Evolutionary conservation across 1,140 invertebrate species (phyloP), one percentile per base, ranked within the genome.

Genomic region (Aphelenchoides avenae): DNA sequence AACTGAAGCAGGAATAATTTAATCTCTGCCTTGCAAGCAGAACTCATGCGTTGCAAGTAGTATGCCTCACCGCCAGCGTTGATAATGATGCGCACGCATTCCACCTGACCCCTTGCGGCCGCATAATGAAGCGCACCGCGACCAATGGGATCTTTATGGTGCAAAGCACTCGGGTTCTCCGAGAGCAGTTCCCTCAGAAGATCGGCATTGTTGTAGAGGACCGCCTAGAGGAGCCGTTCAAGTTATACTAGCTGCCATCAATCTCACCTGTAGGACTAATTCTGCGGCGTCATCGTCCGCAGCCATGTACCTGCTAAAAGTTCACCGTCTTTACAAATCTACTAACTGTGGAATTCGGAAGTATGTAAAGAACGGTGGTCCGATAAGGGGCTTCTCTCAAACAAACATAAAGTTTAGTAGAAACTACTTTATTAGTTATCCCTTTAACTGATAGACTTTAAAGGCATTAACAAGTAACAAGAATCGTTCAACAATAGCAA

Each of bases 171-270:
- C 1, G 66, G 57, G 37, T 68, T 70, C 15, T 40, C 64, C 9
- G 24, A 31, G 27, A 70, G 37, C 30, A 66, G 41, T 30, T 66
- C 64, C 3, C 30, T 31, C 20, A 66, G 20, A 26, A 66, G 50
- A 22, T 66, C 64, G n/a, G 20, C 44, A 60, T 66, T 66, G 22
- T 66, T 36, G 42, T 71, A 71, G 18, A 34, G 33, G 41, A 66
- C 70, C 5, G 68, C 64, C 68, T 66, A 43, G 44, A 64, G 7
- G n/a, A n/a, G n/a, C n/a, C n/a, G n/a, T n/a, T n/a, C n/a, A n/a
- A n/a, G n/a, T n/a, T n/a, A n/a, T n/a, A 13, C 34, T 36, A 36
- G 18, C 13, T 36, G 18, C 13, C 13, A 36, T 36, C 15, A 51
- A 11, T 26, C n/a, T 13, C n/a, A 51, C 48, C 48, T 51, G 48